Base-by-base conservation (phyloP, 1,140 invertebrate species). In the Eupeodes corollae region DNA sequence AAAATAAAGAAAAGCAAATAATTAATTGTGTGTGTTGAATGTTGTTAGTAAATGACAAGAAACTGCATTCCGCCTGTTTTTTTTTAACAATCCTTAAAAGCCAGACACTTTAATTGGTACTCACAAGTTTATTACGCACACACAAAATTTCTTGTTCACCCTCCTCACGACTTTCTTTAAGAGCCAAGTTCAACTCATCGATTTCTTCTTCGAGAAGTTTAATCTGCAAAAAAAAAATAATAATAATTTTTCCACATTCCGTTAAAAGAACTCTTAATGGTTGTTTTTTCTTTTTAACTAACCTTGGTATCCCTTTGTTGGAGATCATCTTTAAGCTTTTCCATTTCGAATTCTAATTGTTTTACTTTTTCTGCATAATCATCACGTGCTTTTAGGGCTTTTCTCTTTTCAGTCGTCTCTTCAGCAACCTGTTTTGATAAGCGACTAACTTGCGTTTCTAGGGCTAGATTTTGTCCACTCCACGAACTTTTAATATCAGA, bases 401-500 rank as follows among this genome's bases (percentile, higher is more conserved):
- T 72, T 51, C 86, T 71, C 44, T 84, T 75, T 57, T 88, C 85
- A 1, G 83, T 72, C 14, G 84, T 83, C 58, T 88, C 85, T 56
- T 88, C 85, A 1, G 83, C 84, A 1, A 84, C 84, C 58, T 88
- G 85, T 47, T 83, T 75, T 44, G 84, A 86, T 30, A 88, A 62
- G 38, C 85, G 75, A 44, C 82, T 64, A 34, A 86, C 83, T 75
- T 92, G 87, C 6, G 85, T 87, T 66, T 91, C 88, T 11, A 91
- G 63, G 6, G 84, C 80, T 6, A 86, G 80, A 53, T 91, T 91
- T 63, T 91, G 88, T 19, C 83, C 81, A 56, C 86, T 90, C 89
- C 88, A 91, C 1, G 84, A 86, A 2, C 84, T 86, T 62, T 91
- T 91, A 50, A 91, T 88, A 55, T 91, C 86, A 0, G 85, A 81